phyloP scores from a whole-genome alignment of 2,888 invertebrate species.

The Phalera bucephala region DNA sequence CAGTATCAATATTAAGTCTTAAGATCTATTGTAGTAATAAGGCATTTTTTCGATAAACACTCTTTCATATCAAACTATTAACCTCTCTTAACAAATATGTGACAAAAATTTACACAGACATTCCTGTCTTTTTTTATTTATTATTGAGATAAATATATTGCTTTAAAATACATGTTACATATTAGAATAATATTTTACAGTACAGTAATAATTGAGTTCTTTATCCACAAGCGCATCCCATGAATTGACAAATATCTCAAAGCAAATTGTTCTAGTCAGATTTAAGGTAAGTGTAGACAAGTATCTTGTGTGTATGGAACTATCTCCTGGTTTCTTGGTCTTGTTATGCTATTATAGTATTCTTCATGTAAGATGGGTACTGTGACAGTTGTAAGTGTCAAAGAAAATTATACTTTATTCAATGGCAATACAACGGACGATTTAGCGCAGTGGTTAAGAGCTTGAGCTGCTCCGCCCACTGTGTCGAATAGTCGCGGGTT shows the following conservation, averaged over 20 bases:
- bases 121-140: constrained; percentile 56
- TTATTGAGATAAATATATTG: constrained; percentile 66
- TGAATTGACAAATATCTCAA: constrained; percentile 76
- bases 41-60: constrained; percentile 81
- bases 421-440: too few species aligned
- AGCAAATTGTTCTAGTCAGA: too few species aligned
- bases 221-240: constrained; percentile 65
- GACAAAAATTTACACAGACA: constrained; percentile 70
- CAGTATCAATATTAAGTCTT: constrained; percentile 81
- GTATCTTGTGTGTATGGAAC: too few species aligned
- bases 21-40: constrained; percentile 79
- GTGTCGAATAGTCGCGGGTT: too few species aligned
- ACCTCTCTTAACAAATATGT: constrained; percentile 70
- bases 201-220: constrained; percentile 68
- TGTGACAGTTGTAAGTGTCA: too few species aligned
- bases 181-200: constrained; percentile 61
- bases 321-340: too few species aligned
- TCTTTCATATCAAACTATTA: constrained; percentile 81
- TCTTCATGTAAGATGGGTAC: too few species aligned
- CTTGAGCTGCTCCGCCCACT: too few species aligned
- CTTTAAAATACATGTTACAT: constrained; percentile 58
- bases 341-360: too few species aligned
- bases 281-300: too few species aligned
- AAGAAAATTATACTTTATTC: too few species aligned
- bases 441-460: too few species aligned